Evolutionary conservation across 1,140 invertebrate genomes (phyloP).

Genomic region (Euschistus heros): DNA sequence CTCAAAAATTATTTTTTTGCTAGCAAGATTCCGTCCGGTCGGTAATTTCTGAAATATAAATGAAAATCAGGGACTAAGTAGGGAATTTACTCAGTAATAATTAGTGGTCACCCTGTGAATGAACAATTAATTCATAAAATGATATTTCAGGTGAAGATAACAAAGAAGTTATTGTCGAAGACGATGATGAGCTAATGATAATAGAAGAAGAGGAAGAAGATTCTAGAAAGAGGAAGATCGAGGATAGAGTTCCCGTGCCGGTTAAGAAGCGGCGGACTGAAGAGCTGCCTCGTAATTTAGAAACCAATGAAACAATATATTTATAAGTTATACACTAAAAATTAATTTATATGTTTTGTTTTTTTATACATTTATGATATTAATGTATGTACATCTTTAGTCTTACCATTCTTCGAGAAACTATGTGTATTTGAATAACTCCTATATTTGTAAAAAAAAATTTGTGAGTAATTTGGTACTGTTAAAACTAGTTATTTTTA

Average conservation of each 20-base stretch:
- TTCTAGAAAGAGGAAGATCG: slow-evolving; percentile 10
- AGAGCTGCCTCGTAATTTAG: background rate
- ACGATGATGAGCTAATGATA: slow-evolving; percentile 16
- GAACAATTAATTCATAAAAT: no score
- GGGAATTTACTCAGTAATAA: background rate
- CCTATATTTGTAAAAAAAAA: no score
- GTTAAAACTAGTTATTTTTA: no score
- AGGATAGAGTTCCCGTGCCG: slow-evolving; percentile 4
- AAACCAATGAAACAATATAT: no score
- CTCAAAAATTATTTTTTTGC: no score
- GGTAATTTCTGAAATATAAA: background rate
- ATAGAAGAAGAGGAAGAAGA: slow-evolving; percentile 1
- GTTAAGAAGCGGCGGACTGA: slow-evolving; percentile 23
- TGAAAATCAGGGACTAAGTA: background rate
- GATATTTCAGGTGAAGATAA: background rate
- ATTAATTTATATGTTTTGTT: no score
- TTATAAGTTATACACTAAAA: no score
- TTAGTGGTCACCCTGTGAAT: background rate
- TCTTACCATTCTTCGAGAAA: no score
- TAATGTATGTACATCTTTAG: no score
- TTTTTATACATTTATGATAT: no score
- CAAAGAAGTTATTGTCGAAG: background rate
- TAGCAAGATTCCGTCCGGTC: background rate
- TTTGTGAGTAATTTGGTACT: no score
- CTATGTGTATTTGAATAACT: no score